These are phyloP conservation scores for Rutpela maculata DNA, from an alignment of 2,888 invertebrate genomes.

Conservation along the genomic window DNA sequence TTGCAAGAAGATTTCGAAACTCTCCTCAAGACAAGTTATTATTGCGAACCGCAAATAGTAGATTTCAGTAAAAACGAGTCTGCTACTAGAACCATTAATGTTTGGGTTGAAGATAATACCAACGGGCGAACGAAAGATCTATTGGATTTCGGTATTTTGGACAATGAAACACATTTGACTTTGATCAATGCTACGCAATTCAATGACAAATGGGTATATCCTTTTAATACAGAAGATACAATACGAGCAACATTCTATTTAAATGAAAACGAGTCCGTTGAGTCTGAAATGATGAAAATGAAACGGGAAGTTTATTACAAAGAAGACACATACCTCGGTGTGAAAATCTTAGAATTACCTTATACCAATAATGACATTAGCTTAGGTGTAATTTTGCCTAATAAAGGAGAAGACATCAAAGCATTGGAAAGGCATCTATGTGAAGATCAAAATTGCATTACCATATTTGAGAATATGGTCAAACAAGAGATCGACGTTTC, in stretches of 20 bases:
- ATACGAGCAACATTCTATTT: background rate
- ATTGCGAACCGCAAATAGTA: constrained; percentile 78
- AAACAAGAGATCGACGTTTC: constrained; percentile 79
- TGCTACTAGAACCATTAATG: constrained; percentile 71
- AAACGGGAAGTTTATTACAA: background rate
- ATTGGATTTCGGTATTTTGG: background rate
- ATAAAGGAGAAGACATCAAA: background rate
- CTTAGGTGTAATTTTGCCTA: background rate
- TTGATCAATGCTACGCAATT: background rate
- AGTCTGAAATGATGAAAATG: background rate
- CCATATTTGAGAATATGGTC: constrained; percentile 73
- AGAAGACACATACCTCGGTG: background rate
- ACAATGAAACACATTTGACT: background rate
- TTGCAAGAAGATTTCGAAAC: constrained; percentile 77
- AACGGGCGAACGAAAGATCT: background rate
- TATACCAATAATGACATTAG: background rate
- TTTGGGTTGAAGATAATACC: background rate
- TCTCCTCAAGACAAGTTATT: constrained; percentile 79
- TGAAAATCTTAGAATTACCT: background rate
- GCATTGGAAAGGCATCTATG: background rate
- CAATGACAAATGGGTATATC: background rate
- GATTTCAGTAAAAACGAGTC: constrained; percentile 73
- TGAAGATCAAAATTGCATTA: background rate
- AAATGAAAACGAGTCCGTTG: background rate
- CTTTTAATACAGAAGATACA: background rate